Evolutionary conservation across 1,140 invertebrate genomes (phyloP).

Genomic region (Thaumatotibia leucotreta): DNA sequence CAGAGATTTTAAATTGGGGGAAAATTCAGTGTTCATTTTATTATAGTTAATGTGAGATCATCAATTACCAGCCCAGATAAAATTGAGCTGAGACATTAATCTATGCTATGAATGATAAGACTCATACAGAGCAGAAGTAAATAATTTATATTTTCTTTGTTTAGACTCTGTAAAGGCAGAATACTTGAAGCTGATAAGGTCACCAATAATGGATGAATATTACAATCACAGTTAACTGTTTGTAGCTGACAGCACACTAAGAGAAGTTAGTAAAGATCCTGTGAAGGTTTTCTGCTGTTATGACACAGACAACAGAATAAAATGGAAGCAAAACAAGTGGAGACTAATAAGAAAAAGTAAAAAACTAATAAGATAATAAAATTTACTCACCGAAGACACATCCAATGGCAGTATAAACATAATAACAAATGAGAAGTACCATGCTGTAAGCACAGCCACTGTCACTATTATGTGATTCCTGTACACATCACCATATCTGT

Average conservation of each 20-base stretch:
- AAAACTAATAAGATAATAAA: slow-evolving; percentile 23
- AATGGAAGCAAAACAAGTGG: too few species aligned
- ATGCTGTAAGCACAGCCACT: slow-evolving; percentile 94
- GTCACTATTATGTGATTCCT: slow-evolving; percentile 96
- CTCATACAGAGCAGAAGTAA: background rate
- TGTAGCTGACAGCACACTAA: too few species aligned
- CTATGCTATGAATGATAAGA: background rate
- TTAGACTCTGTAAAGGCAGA: too few species aligned
- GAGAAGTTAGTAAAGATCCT: too few species aligned
- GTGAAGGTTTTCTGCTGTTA: too few species aligned
- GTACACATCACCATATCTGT: slow-evolving; percentile 96
- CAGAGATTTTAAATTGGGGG: too few species aligned
- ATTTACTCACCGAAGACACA: slow-evolving; percentile 93
- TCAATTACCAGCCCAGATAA: background rate
- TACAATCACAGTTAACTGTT: too few species aligned
- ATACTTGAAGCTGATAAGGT: too few species aligned
- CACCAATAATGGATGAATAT: too few species aligned
- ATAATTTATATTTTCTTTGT: too few species aligned
- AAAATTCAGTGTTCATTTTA: background rate
- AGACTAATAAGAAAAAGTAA: background rate
- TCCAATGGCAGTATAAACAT: slow-evolving; percentile 98
- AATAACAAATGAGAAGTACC: slow-evolving; percentile 99
- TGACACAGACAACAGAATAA: too few species aligned
- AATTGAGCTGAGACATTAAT: background rate
- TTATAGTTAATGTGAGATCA: background rate